Evolutionary conservation across 2,888 invertebrate species (phyloP), one percentile per base, ranked within the genome.

Genomic region (Drosophila limbata): DNA sequence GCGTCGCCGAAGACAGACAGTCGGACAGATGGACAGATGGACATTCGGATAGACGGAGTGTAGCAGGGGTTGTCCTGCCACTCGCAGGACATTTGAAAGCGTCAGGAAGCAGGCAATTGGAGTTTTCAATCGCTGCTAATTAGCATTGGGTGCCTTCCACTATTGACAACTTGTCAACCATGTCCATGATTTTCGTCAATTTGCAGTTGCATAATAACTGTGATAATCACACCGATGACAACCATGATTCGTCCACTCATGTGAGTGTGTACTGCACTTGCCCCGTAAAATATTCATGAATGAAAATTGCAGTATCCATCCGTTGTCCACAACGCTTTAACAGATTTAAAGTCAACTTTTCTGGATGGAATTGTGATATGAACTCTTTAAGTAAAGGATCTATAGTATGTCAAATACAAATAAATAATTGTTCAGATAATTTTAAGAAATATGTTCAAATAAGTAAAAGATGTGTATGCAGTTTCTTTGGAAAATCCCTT

Each of bases 41-140:
- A 48, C 19, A 33, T 17, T 28, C 1, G 17, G 11, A 19, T 4
- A 13, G 10, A 3, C n/a, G n/a, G n/a, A n/a, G n/a, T n/a, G 25
- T 25, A 11, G 55, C 33, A 11, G 42, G 55, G 55, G 44, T 11
- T 51, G 31, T 37, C 25, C 57, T 45, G 40, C 21, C 45, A 25
- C 25, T 21, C 19, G 21, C 55, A 44, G 57, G 48, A 37, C 45
- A 40, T 39, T 39, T 39, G 28, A 59, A 28, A 48, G 59, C 57
- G 31, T 10, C 57, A 19, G 59, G 48, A 33, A 45, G 65, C 55
- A 35, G 71, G 57, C 80, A 84, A 89, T 89, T 85, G 78, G 78
- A 83, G 80, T 85, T 89, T 89, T 89, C 88, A 89, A 85, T 85
- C 80, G 89, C 73, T 85, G 82, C 79, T 88, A 84, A 84, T 84